Base-by-base conservation (phyloP, 2,113 vertebrate genomes). In the Alosa alosa region DNA sequence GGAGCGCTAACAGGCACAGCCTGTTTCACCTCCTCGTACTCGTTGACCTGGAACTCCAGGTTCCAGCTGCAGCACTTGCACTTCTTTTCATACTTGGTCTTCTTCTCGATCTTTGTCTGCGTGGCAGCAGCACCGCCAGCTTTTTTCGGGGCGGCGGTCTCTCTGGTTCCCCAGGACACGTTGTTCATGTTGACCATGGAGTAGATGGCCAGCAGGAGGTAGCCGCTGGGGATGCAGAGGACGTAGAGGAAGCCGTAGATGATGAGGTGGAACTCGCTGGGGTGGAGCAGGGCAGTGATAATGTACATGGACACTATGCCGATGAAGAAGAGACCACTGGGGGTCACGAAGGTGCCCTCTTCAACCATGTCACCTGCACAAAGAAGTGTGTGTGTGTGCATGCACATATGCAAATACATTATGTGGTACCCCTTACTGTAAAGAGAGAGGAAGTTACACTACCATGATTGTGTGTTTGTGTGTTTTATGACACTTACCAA, bases 101-200 rank as follows among this genome's bases (percentile, higher is more conserved):
- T 88, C 81, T 84, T 86, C 75, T 46, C 20, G 6, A 39, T 39
- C 31, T 41, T 1, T 2, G 22, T 86, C 3, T 82, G 20, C 0
- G 72, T 25, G 47, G 78, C 8, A 11, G 8, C 49, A 2, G 39
- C 13, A 13, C 17, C n/a, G 6, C 2, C 41, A 3, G 36, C 72
- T 39, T 31, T 31, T 36, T 78, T 78, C 2, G 72, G 72, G 72
- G 72, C 72, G 82, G 84, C 87, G 0, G 88, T 20, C 87, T 96
- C 95, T 11, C 95, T 89, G 8, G 95, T 96, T 20, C 95, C 95
- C 95, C 95, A 95, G 7, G 94, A 94, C 41, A 95, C 91, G 0
- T 93, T 92, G 91, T 95, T 93, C 94, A 96, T 92, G 89, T 96
- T 96, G 82, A 91, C 92, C 91, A 95, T 92, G 60, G 94, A 93